These are phyloP conservation scores for Cephus runcator DNA, from an alignment of 2,888 invertebrate genomes.

Conservation along the genomic window DNA sequence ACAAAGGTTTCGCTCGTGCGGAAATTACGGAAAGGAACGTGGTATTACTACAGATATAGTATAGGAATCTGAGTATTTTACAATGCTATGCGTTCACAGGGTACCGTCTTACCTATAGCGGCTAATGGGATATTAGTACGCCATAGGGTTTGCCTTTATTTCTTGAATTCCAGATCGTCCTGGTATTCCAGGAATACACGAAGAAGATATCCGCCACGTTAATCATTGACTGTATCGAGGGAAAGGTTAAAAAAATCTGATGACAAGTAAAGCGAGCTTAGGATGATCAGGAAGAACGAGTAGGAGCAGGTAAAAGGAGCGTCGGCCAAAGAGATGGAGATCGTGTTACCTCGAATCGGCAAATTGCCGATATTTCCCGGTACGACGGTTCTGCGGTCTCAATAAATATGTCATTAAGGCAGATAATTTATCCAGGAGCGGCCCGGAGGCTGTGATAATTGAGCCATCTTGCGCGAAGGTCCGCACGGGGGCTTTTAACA, in stretches of 20 bases:
- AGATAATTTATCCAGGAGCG: slow-evolving; percentile 44
- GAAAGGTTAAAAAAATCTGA: background rate
- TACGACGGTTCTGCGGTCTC: slow-evolving; percentile 25
- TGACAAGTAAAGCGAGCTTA: background rate
- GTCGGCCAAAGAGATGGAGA: slow-evolving; percentile 11
- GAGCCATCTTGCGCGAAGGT: slow-evolving; percentile 39
- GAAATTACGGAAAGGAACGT: slow-evolving; percentile 7
- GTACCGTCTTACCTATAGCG: background rate
- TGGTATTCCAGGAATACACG: background rate
- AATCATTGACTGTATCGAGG: background rate
- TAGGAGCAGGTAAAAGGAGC: background rate
- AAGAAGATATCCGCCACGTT: background rate
- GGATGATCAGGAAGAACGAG: background rate
- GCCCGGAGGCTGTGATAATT: slow-evolving; percentile 45
- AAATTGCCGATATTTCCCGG: slow-evolving; percentile 43
- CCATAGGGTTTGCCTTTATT: background rate
- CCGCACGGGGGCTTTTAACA: slow-evolving; percentile 22
- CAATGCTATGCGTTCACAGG: background rate
- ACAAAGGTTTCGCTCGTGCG: slow-evolving; percentile 28
- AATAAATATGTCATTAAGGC: slow-evolving; percentile 52
- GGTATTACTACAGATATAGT: background rate
- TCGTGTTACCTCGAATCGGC: slow-evolving; percentile 40
- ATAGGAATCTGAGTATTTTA: background rate
- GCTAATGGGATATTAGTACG: background rate
- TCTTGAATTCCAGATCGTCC: background rate